These are phyloP conservation scores for Periplaneta americana DNA, from an alignment of 1,140 invertebrate genomes.

Conservation along the genomic window DNA sequence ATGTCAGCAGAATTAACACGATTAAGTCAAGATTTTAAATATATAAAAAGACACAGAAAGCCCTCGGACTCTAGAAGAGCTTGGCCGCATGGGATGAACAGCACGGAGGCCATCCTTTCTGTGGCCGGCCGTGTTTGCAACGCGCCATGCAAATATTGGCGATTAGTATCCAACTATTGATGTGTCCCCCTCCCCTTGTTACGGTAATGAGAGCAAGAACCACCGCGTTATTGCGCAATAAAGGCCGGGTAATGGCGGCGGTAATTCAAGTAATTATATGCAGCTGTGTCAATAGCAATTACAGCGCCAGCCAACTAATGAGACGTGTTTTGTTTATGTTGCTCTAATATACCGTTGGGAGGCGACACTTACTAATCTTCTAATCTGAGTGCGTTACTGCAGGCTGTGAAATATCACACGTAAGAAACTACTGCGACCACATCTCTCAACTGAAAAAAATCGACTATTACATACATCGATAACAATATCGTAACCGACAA, in stretches of 20 bases:
- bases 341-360: not conserved
- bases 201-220: not conserved
- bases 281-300: not conserved
- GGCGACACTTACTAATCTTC: not conserved
- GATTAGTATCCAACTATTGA: not conserved
- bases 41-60: no score
- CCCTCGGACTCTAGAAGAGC: no score
- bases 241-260: not conserved
- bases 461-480: no score
- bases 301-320: no score
- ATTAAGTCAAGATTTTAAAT: no score
- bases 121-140: not conserved
- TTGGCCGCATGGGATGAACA: no score
- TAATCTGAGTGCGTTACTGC: not conserved
- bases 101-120: not conserved
- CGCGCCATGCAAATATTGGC: not conserved
- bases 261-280: not conserved
- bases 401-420: not conserved
- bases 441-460: no score
- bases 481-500: no score
- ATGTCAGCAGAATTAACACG: no score
- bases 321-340: not conserved
- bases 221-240: not conserved
- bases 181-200: no score
- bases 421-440: no score